Evolutionary conservation across 2,113 vertebrate genomes (phyloP).

Genomic region (Oxyruncus cristatus): DNA sequence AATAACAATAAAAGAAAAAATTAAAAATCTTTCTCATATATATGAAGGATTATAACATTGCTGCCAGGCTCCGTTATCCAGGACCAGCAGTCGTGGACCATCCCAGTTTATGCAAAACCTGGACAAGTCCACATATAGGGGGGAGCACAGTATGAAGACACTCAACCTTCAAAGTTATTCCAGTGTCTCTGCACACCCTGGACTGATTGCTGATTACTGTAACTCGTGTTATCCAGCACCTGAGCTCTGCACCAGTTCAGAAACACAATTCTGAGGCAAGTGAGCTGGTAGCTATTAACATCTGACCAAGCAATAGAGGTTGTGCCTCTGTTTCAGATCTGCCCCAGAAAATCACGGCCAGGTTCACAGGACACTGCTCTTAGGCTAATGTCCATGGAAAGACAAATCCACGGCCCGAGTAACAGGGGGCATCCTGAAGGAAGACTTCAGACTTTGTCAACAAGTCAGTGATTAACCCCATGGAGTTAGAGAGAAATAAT

Average conservation of each 20-base stretch:
- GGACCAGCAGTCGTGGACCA: rapidly evolving
- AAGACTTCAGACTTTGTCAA: background rate
- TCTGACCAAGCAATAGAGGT: background rate
- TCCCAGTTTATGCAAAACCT: background rate
- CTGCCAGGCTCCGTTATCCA: background rate
- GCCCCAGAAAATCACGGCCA: background rate
- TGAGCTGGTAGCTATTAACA: background rate
- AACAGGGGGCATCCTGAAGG: background rate
- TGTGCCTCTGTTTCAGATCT: background rate
- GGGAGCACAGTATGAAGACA: background rate
- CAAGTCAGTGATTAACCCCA: background rate
- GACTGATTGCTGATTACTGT: background rate
- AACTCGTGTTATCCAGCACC: background rate
- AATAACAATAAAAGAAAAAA: background rate
- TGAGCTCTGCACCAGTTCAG: background rate
- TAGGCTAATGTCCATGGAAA: background rate
- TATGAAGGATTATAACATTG: background rate
- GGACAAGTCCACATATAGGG: background rate
- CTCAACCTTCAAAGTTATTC: background rate
- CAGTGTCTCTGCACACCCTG: background rate
- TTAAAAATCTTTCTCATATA: background rate
- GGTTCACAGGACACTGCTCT: background rate
- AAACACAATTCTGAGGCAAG: background rate
- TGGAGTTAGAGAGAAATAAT: background rate
- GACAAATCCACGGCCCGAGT: background rate